Evolutionary conservation across 1,140 invertebrate species (phyloP).

Genomic region (Archegozetes longisetosus): DNA sequence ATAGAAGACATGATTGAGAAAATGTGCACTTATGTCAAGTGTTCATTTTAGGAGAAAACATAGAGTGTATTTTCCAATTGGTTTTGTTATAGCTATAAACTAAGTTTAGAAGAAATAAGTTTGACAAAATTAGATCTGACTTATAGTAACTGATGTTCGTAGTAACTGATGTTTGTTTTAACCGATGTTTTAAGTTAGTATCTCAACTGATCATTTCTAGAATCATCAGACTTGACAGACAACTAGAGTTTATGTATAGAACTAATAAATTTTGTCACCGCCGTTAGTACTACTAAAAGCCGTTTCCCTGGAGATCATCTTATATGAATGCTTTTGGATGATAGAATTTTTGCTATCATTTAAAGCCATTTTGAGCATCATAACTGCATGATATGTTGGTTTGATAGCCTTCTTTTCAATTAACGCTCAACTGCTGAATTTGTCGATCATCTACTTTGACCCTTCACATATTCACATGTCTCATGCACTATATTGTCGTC

Average conservation of each 20-base stretch:
- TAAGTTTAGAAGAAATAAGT: no score
- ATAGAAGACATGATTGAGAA: no score
- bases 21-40: background rate
- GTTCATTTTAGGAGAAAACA: no score
- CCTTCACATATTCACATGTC: background rate
- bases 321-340: background rate
- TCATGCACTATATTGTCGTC: background rate
- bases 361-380: background rate
- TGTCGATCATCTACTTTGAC: background rate
- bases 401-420: background rate
- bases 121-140: no score
- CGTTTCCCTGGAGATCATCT: background rate
- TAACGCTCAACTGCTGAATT: background rate
- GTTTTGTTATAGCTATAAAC: no score
- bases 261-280: background rate
- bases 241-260: background rate
- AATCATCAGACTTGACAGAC: background rate
- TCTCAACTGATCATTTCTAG: no score
- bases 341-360: background rate
- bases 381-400: background rate
- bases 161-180: no score
- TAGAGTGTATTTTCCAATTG: no score
- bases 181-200: no score
- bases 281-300: background rate
- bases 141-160: no score